A percentile compares a stretch with the other conserved stretches of the same genome.
These are phyloP conservation scores for Gobionotothen gibberifrons DNA, from an alignment of 2,797 vertebrate species.

Conservation along the genomic window DNA sequence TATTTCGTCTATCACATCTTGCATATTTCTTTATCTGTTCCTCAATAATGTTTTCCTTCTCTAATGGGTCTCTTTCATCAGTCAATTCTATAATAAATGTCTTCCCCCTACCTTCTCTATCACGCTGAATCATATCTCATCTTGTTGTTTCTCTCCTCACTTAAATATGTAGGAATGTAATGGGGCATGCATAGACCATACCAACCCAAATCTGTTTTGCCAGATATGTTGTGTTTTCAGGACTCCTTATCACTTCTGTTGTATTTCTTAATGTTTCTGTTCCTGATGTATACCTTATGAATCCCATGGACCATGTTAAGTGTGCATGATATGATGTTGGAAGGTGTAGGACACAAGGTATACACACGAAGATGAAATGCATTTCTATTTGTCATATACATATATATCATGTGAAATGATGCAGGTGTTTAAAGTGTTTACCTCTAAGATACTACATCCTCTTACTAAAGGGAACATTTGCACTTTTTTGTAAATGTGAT, in stretches of 20 bases:
- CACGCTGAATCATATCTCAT: background rate
- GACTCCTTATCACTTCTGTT: slow-evolving; percentile 1
- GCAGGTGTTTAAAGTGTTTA: background rate
- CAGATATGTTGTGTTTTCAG: background rate
- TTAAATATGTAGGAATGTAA: background rate
- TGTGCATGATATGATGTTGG: background rate
- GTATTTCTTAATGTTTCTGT: background rate
- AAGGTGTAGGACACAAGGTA: background rate
- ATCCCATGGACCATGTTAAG: background rate
- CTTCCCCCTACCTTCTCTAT: background rate
- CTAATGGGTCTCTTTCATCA: slow-evolving; percentile 13
- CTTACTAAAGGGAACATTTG: background rate
- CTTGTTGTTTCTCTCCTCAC: slow-evolving; percentile 4
- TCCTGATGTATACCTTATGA: background rate
- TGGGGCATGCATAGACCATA: background rate
- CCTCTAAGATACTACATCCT: background rate
- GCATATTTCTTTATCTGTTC: slow-evolving; percentile 8
- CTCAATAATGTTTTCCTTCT: slow-evolving; percentile 6
- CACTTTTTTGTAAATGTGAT: background rate
- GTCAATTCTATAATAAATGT: background rate
- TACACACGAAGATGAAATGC: slow-evolving; percentile 9
- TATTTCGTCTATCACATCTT: background rate
- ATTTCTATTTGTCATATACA: background rate
- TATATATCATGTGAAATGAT: background rate
- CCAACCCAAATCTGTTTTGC: background rate